Percentiles rank a stretch among this genome's conserved stretches.
phyloP scores from a whole-genome alignment of 2,113 vertebrate species.

The Apodemus sylvaticus region DNA sequence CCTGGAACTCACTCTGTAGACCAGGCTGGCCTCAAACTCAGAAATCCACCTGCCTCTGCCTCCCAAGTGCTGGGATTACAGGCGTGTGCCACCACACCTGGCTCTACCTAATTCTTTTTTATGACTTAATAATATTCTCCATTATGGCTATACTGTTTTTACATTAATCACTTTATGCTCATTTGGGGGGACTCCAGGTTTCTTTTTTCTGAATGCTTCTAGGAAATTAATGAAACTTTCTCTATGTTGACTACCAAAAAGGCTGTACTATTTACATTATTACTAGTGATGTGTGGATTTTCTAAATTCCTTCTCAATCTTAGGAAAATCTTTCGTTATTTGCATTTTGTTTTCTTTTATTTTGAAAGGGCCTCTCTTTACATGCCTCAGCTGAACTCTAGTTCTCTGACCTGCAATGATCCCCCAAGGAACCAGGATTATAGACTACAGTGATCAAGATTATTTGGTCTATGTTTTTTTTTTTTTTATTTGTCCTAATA shows the following conservation, averaged over 20 bases:
- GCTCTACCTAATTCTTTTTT: not conserved
- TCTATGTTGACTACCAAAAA: constrained; percentile 11
- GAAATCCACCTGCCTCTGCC: too few relatives aligned
- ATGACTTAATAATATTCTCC: constrained; percentile 2
- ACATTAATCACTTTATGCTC: not conserved
- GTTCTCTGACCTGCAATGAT: not conserved
- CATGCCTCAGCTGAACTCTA: not conserved
- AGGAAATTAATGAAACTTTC: not conserved
- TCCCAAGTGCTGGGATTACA: too few relatives aligned
- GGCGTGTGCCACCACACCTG: too few relatives aligned
- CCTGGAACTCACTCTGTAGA: too few relatives aligned
- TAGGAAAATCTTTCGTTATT: not conserved
- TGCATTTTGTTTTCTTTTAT: not conserved
- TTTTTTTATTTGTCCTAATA: not conserved
- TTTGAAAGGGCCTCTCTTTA: not conserved
- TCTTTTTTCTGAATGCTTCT: not conserved
- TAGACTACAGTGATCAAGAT: not conserved
- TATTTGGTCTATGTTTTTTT: not conserved
- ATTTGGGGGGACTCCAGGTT: not conserved
- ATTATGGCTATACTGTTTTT: not conserved
- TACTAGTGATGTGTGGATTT: not conserved
- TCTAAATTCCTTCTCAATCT: not conserved
- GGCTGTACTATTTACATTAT: not conserved
- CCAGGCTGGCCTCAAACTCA: too few relatives aligned
- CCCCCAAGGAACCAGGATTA: not conserved